Conservation (phyloP, 1,140 invertebrate species). For the Thaumetopoea pityocampa region DNA sequence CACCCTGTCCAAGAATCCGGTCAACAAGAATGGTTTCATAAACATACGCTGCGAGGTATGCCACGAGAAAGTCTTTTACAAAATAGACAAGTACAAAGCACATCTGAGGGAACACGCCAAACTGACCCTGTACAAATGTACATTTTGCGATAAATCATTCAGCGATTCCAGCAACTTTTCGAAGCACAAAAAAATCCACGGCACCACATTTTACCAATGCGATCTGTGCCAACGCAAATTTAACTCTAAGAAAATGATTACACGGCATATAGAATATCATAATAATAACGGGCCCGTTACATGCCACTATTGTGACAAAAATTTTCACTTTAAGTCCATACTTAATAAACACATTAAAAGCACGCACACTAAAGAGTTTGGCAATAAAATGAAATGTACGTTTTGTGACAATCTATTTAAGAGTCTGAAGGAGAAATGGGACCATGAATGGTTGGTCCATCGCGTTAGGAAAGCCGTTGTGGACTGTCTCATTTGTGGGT, state of each 20-base stretch:
- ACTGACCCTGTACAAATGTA: conserved; percentile 68
- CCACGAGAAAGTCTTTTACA: conserved; percentile 45
- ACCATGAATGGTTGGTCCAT: conserved; percentile 68
- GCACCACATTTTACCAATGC: conserved; percentile 58
- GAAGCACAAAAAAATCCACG: conserved; percentile 73
- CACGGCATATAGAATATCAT: conserved; percentile 67
- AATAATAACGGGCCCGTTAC: conserved; percentile 46
- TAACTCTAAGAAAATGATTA: conserved; percentile 70
- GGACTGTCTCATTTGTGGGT: conserved; percentile 57
- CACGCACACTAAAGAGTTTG: conserved; percentile 37
- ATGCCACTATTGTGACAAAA: conserved; percentile 53
- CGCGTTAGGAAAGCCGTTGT: conserved; percentile 60
- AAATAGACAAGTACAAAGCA: conserved; percentile 63
- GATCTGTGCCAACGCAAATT: conserved; percentile 68
- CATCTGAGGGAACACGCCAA: conserved; percentile 70
- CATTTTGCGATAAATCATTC: conserved; percentile 69
- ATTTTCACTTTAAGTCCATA: conserved; percentile 62
- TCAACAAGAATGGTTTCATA: conserved; percentile 46
- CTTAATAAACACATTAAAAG: conserved; percentile 66
- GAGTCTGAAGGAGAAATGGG: conserved; percentile 68
- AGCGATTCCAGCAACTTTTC: conserved; percentile 72
- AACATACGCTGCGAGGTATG: conserved; percentile 64
- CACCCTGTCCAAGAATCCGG: conserved; percentile 54
- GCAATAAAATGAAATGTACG: conserved; percentile 44
- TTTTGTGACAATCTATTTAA: conserved; percentile 54